phyloP scores from a whole-genome alignment of 2,797 vertebrate species.

The Rhinatrema bivittatum region DNA sequence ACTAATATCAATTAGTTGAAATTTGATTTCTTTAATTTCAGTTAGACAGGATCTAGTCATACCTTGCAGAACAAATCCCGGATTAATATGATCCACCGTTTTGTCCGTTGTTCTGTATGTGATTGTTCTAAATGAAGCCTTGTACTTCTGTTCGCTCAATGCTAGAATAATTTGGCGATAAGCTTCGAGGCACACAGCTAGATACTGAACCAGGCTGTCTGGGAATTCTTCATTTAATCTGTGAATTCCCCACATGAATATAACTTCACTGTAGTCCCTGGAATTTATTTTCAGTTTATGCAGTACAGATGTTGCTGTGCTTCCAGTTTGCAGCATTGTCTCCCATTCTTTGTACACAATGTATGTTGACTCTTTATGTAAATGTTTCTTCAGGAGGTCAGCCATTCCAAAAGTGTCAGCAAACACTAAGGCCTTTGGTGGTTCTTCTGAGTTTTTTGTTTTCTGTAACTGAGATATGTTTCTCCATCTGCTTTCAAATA shows the following conservation, averaged over 20 bases:
- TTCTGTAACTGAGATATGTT: conserved; percentile 13
- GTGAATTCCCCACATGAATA: conserved; percentile 70
- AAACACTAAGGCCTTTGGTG: conserved; percentile 65
- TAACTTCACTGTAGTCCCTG: conserved; percentile 44
- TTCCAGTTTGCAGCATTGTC: conserved; percentile 13
- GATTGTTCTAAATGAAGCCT: conserved; percentile 52
- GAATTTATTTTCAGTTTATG: conserved; percentile 29
- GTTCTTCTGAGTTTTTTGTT: not conserved
- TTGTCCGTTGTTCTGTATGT: conserved; percentile 65
- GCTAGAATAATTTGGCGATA: conserved; percentile 65
- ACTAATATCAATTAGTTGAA: conserved; percentile 44
- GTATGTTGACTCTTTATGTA: conserved; percentile 42
- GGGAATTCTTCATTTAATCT: conserved; percentile 54
- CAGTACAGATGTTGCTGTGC: conserved; percentile 2
- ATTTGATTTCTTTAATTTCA: conserved; percentile 55
- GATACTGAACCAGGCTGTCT: conserved; percentile 36
- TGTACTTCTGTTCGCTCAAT: conserved; percentile 42
- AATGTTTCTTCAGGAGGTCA: conserved; percentile 49
- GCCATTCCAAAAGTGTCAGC: conserved; percentile 67
- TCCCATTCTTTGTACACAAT: conserved; percentile 33
- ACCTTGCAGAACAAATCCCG: conserved; percentile 69
- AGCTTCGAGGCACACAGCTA: conserved; percentile 66
- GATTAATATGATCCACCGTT: conserved; percentile 61
- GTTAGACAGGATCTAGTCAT: conserved; percentile 49
- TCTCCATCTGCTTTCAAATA: conserved; percentile 65